A percentile compares a stretch with the other conserved stretches of the same genome.
Conservation (phyloP, 2,113 vertebrate species). For the Marmota monax region DNA sequence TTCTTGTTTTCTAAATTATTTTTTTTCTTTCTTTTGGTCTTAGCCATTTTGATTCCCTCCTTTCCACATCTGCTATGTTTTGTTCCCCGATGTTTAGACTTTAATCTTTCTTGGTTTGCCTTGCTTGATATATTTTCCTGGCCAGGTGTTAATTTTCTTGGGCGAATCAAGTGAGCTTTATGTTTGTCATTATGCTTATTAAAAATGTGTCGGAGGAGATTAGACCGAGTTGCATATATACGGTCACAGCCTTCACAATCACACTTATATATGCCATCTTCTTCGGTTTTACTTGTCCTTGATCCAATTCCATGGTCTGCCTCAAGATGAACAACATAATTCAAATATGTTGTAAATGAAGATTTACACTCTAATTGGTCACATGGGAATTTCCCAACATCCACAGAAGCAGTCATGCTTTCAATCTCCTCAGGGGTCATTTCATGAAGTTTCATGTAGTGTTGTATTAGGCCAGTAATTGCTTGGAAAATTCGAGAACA, state of each 20-base stretch:
- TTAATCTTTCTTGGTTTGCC: constrained; percentile 90
- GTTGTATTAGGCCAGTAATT: constrained; percentile 94
- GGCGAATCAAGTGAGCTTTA: constrained; percentile 92
- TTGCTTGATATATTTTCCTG: constrained; percentile 90
- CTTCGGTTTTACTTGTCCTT: constrained; percentile 86
- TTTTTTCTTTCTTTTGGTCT: constrained; percentile 87
- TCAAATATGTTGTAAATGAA: constrained; percentile 92
- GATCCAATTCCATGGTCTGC: constrained; percentile 91
- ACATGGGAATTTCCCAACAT: constrained; percentile 92
- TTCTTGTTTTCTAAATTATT: constrained; percentile 82
- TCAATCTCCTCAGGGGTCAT: constrained; percentile 93
- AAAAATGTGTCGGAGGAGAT: constrained; percentile 95
- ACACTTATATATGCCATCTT: constrained; percentile 93
- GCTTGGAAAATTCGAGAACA: constrained; percentile 97
- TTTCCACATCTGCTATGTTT: constrained; percentile 90
- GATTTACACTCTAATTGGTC: constrained; percentile 93
- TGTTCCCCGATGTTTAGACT: constrained; percentile 86
- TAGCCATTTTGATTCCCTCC: constrained; percentile 91
- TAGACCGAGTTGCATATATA: constrained; percentile 96
- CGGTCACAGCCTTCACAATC: constrained; percentile 97
- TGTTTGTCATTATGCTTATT: constrained; percentile 96
- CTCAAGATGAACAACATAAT: constrained; percentile 93
- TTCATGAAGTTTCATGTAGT: constrained; percentile 96
- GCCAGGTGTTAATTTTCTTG: constrained; percentile 89
- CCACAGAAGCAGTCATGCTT: constrained; percentile 88